Conservation (phyloP, 2,113 vertebrate genomes). For the Holacanthus passer region DNA sequence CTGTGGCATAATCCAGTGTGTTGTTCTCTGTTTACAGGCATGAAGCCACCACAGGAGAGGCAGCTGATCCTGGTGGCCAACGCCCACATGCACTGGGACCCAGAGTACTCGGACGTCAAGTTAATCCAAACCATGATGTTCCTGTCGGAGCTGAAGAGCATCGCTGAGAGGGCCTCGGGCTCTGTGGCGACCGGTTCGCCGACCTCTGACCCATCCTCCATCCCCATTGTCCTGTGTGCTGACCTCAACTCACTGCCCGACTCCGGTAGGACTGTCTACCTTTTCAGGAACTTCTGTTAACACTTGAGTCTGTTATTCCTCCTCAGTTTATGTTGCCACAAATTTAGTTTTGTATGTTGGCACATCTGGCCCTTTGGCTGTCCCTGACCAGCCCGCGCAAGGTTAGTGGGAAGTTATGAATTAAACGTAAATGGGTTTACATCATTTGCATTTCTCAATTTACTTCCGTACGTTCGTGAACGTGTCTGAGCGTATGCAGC, state of each 20-base stretch:
- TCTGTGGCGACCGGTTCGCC: slow-evolving; percentile 85
- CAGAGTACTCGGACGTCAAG: slow-evolving; percentile 98
- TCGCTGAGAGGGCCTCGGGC: slow-evolving; percentile 92
- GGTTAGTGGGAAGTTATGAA: too few species aligned
- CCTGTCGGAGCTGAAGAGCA: slow-evolving; percentile 97
- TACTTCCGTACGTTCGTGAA: too few species aligned
- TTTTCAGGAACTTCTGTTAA: background rate
- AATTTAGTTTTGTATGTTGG: background rate
- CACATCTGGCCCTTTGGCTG: too few species aligned
- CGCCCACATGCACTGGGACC: slow-evolving; percentile 99
- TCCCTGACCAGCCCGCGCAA: too few species aligned
- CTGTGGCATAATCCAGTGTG: background rate
- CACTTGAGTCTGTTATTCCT: background rate
- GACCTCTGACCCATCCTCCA: slow-evolving; percentile 88
- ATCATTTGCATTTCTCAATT: too few species aligned
- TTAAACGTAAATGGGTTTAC: too few species aligned
- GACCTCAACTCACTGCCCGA: slow-evolving; percentile 99
- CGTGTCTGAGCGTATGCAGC: too few species aligned
- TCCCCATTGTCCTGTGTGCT: slow-evolving; percentile 98
- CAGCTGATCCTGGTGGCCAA: slow-evolving; percentile 96
- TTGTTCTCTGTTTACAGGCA: slow-evolving; percentile 76
- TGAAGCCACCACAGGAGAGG: slow-evolving; percentile 90
- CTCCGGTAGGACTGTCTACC: slow-evolving; percentile 87
- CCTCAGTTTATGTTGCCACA: background rate
- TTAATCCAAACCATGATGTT: slow-evolving; percentile 99